A percentile compares a stretch with the other conserved stretches of the same genome.
These are phyloP conservation scores for Tonatia bakeri DNA, from an alignment of 2,113 vertebrate species.

Conservation along the genomic window DNA sequence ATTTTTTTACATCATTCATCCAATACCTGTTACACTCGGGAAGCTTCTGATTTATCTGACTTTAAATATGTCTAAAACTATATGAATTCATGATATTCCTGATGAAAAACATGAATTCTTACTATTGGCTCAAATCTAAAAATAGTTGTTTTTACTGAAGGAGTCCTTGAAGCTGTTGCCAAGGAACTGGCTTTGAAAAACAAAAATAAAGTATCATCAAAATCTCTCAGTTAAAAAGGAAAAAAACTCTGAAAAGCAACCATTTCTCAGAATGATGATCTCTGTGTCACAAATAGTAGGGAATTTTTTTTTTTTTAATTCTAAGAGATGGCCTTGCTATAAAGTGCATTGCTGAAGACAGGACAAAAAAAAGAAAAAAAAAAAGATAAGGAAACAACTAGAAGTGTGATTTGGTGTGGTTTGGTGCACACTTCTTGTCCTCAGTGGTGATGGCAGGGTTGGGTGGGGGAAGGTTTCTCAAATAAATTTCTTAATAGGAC, in stretches of 20 bases:
- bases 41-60: constrained; percentile 14
- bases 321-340: background rate
- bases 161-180: constrained; percentile 51
- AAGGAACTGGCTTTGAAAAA: constrained; percentile 51
- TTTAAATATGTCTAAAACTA: background rate
- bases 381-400: background rate
- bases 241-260: background rate
- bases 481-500: background rate
- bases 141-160: constrained; percentile 33
- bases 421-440: background rate
- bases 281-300: background rate
- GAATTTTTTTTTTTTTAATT: background rate
- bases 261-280: background rate
- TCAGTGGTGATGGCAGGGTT: background rate
- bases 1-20: background rate
- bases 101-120: constrained; percentile 5
- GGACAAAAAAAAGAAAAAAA: background rate
- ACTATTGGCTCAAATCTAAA: constrained; percentile 49
- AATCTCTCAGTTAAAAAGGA: constrained; percentile 22
- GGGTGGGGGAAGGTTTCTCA: background rate
- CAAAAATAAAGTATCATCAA: constrained; percentile 1
- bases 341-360: background rate
- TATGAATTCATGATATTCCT: background rate
- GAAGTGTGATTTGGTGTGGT: background rate
- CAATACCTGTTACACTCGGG: background rate